Conservation (phyloP, 2,797 vertebrate genomes). For the Eulemur coronatus region DNA sequence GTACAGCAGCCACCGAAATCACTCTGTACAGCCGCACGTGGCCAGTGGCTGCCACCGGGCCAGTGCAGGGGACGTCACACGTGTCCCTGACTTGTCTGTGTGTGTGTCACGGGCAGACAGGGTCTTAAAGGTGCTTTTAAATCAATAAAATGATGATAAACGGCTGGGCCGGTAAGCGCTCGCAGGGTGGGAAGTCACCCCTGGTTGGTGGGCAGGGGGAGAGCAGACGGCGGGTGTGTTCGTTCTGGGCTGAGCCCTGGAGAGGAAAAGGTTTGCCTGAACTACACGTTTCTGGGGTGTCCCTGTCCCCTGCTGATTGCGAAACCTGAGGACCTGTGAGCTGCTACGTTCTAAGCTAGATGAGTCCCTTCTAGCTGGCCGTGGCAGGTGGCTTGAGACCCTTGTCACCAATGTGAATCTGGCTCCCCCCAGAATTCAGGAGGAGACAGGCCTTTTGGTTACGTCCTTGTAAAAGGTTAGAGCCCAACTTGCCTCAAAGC, state of each 20-base stretch:
- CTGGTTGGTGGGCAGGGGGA: neutral
- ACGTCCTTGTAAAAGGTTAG: neutral
- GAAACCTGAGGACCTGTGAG: neutral
- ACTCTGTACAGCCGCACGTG: neutral
- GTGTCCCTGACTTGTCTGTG: neutral
- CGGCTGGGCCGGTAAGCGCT: neutral
- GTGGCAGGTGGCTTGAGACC: neutral
- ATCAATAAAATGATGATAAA: neutral
- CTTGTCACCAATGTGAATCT: neutral
- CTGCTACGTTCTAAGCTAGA: rapidly evolving
- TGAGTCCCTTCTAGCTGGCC: neutral
- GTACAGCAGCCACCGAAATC: neutral
- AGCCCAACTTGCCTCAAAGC: neutral
- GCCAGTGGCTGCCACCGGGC: neutral
- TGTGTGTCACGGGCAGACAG: neutral
- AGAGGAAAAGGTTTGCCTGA: neutral
- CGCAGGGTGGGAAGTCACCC: neutral
- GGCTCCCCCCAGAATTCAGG: neutral
- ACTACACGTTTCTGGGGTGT: rapidly evolving
- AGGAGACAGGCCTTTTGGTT: neutral
- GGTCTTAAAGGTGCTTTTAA: neutral
- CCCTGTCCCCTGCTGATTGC: neutral
- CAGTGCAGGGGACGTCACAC: rapidly evolving
- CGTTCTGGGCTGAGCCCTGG: neutral
- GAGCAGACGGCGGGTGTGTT: neutral